Conservation (phyloP, 2,797 vertebrate species). For the Macroramphosus scolopax region DNA sequence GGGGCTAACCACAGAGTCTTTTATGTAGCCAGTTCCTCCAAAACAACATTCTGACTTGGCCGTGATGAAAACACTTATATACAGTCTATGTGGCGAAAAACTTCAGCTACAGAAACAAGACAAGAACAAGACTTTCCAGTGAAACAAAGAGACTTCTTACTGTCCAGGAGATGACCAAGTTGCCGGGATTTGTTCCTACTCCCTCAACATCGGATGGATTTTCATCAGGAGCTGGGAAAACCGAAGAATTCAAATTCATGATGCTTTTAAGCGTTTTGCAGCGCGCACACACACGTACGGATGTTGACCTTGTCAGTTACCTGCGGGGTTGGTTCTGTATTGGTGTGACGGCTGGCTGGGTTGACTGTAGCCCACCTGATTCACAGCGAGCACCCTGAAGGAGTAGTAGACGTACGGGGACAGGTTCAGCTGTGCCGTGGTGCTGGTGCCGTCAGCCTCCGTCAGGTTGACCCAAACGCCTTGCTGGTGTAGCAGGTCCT, state of each 20-base stretch:
- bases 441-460: conserved; percentile 80
- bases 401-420: conserved; percentile 91
- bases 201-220: conserved; percentile 85
- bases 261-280: no score
- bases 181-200: conserved; percentile 84
- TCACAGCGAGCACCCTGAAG: conserved; percentile 89
- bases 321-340: conserved; percentile 90
- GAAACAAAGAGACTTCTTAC: conserved; percentile 69
- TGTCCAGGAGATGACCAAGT: conserved; percentile 91
- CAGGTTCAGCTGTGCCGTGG: conserved; percentile 81
- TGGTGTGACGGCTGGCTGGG: conserved; percentile 85
- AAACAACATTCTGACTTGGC: not conserved
- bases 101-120: not conserved
- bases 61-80: not conserved
- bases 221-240: conserved; percentile 85
- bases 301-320: conserved; percentile 67
- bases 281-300: no score
- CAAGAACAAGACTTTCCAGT: not conserved
- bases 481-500: conserved; percentile 86
- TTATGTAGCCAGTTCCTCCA: no score
- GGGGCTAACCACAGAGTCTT: conserved; percentile 63
- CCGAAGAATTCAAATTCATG: not conserved
- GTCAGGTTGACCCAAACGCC: conserved; percentile 87
- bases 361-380: conserved; percentile 83
- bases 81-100: not conserved